Conservation (phyloP, 2,888 invertebrate genomes). For the Clivina fossor region DNA sequence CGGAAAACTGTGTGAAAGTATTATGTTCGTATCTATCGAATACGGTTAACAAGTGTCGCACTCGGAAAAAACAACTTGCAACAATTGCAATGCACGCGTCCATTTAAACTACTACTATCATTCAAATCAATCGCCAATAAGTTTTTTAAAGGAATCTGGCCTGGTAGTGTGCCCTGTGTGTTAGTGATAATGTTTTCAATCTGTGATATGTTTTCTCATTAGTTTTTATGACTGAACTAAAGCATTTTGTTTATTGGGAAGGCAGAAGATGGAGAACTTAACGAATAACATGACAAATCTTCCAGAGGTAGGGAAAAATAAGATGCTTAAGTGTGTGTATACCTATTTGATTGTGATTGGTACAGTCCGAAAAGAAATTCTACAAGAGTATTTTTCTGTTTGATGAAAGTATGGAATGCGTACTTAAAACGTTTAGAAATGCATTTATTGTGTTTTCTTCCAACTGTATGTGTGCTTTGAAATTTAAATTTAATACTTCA, state of each 20-base stretch:
- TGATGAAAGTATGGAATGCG: slow-evolving; percentile 12
- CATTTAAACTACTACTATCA: no score
- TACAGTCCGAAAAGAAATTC: slow-evolving; percentile 11
- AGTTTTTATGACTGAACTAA: slow-evolving; percentile 5
- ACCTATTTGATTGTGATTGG: slow-evolving; percentile 22
- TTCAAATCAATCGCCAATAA: no score
- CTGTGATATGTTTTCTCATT: slow-evolving; percentile 20
- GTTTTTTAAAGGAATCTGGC: no score
- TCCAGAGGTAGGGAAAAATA: slow-evolving; percentile 33
- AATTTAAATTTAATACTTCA: background rate
- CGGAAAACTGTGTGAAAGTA: no score
- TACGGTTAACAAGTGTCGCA: no score
- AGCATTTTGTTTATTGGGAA: background rate
- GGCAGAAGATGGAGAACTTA: slow-evolving; percentile 38
- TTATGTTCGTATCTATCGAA: no score
- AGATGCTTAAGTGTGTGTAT: no score
- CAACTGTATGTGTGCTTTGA: slow-evolving; percentile 14
- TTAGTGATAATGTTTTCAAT: no score
- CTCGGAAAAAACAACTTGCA: no score
- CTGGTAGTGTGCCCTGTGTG: no score
- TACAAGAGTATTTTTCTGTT: background rate
- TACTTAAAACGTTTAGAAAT: slow-evolving; percentile 20
- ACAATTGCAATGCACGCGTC: no score
- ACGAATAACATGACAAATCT: slow-evolving; percentile 34
- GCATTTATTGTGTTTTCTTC: slow-evolving; percentile 28